phyloP scores from a whole-genome alignment of 1,140 invertebrate species.

The Macrostomum lignano region DNA sequence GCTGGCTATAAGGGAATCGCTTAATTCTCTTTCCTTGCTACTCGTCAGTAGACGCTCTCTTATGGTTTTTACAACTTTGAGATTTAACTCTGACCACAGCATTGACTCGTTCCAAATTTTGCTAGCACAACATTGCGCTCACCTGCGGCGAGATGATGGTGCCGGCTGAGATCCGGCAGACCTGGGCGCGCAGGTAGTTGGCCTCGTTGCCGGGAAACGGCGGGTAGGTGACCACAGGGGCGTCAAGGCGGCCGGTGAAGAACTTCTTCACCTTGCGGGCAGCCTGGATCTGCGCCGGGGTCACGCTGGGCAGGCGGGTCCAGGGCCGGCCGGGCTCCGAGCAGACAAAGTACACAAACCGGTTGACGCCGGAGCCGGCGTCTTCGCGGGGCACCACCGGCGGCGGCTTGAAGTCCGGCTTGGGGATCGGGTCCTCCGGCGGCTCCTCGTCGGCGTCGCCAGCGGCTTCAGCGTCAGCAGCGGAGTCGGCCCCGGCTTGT shows the following conservation, averaged over 20 bases:
- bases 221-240: slow-evolving; percentile 24
- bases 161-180: slow-evolving; percentile 46
- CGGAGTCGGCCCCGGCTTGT: too few species aligned
- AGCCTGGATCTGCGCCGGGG: slow-evolving; percentile 19
- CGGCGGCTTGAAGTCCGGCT: slow-evolving; percentile 24
- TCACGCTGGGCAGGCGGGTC: slow-evolving; percentile 23
- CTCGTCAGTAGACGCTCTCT: too few species aligned
- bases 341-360: slow-evolving; percentile 27
- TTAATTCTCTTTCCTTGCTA: too few species aligned
- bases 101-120: too few species aligned
- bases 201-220: slow-evolving; percentile 41
- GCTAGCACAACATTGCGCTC: too few species aligned
- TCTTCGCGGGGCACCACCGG: slow-evolving; percentile 20
- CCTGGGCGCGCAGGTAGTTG: slow-evolving; percentile 52
- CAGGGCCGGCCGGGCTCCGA: slow-evolving; percentile 27
- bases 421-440: too few species aligned
- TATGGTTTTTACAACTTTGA: too few species aligned
- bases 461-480: too few species aligned
- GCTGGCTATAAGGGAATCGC: too few species aligned
- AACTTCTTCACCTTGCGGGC: slow-evolving; percentile 26
- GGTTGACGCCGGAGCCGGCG: slow-evolving; percentile 20
- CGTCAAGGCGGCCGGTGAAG: slow-evolving; percentile 26
- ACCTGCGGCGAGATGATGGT: slow-evolving; percentile 50
- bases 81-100: too few species aligned
- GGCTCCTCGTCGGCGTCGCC: too few species aligned